phyloP scores from a whole-genome alignment of 1,140 invertebrate species.

The Radopholus similis region DNA sequence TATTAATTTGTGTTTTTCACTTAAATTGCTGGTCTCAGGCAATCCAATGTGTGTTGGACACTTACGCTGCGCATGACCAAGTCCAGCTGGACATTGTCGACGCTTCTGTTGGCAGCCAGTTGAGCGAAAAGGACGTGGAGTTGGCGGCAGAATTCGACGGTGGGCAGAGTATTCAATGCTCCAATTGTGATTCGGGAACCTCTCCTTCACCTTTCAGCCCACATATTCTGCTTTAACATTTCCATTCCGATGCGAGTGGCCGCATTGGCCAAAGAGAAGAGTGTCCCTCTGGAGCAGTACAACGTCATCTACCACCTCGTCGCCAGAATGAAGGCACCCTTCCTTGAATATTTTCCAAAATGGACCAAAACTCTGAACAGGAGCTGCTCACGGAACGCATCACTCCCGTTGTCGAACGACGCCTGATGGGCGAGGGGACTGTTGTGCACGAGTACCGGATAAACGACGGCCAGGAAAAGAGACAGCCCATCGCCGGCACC shows the following conservation, averaged over 20 bases:
- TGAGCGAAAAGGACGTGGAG: constrained; percentile 79
- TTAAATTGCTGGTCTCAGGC: constrained; percentile 68
- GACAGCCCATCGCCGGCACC: constrained; percentile 51
- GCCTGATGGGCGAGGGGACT: constrained; percentile 51
- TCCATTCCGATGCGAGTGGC: constrained; percentile 28
- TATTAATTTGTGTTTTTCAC: neutral
- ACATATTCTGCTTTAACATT: constrained; percentile 54
- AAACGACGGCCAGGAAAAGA: constrained; percentile 44
- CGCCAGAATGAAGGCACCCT: constrained; percentile 38
- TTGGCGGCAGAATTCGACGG: constrained; percentile 77
- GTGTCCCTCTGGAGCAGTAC: constrained; percentile 43
- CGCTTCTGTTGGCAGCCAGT: constrained; percentile 80
- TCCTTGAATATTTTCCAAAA: neutral
- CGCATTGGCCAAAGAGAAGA: constrained; percentile 34
- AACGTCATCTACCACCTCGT: constrained; percentile 57
- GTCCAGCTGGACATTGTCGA: constrained; percentile 81
- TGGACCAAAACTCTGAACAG: constrained; percentile 3
- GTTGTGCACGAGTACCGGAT: constrained; percentile 56
- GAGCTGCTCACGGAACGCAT: constrained; percentile 20
- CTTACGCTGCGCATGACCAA: constrained; percentile 72
- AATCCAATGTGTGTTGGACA: constrained; percentile 82
- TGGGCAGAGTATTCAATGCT: constrained; percentile 42
- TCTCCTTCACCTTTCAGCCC: constrained; percentile 25
- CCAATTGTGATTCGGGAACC: neutral
- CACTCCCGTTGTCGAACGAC: constrained; percentile 26